Conservation (phyloP, 2,888 invertebrate species). For the Charanyca ferruginea region DNA sequence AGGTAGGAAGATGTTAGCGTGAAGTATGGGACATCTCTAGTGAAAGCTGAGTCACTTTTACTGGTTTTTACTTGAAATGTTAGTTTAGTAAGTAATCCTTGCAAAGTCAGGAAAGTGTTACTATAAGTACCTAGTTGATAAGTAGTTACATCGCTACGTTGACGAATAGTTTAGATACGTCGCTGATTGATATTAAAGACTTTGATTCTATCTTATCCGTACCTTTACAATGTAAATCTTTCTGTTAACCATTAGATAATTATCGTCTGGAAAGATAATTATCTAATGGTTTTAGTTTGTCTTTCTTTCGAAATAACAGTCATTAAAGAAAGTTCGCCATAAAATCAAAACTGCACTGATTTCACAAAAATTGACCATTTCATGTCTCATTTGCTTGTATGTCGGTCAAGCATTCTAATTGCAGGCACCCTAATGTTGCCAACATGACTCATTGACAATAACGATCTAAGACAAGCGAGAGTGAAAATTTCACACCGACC, state of each 20-base stretch:
- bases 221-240: slow-evolving; percentile 7
- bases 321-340: slow-evolving; percentile 26
- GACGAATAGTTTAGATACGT: slow-evolving; percentile 14
- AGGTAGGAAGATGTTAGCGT: slow-evolving; percentile 30
- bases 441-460: slow-evolving; percentile 56
- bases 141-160: slow-evolving; percentile 17
- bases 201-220: slow-evolving; percentile 4
- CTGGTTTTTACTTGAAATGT: slow-evolving; percentile 32
- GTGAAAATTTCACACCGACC: slow-evolving; percentile 52
- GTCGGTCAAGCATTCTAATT: slow-evolving; percentile 48
- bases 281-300: slow-evolving; percentile 11
- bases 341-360: slow-evolving; percentile 29
- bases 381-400: slow-evolving; percentile 32
- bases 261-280: slow-evolving; percentile 20
- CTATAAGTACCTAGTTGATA: too few species aligned
- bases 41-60: slow-evolving; percentile 45
- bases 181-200: slow-evolving; percentile 16
- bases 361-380: slow-evolving; percentile 40
- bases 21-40: slow-evolving; percentile 41
- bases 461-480: slow-evolving; percentile 53
- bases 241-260: too few species aligned
- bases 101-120: slow-evolving; percentile 1
- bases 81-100: slow-evolving; percentile 26
- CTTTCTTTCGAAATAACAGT: slow-evolving; percentile 44
- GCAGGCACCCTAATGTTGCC: slow-evolving; percentile 28